Percentiles rank a stretch among this genome's conserved stretches.
Conservation (phyloP, 1,140 invertebrate species). For the Dinoponera quadriceps region DNA sequence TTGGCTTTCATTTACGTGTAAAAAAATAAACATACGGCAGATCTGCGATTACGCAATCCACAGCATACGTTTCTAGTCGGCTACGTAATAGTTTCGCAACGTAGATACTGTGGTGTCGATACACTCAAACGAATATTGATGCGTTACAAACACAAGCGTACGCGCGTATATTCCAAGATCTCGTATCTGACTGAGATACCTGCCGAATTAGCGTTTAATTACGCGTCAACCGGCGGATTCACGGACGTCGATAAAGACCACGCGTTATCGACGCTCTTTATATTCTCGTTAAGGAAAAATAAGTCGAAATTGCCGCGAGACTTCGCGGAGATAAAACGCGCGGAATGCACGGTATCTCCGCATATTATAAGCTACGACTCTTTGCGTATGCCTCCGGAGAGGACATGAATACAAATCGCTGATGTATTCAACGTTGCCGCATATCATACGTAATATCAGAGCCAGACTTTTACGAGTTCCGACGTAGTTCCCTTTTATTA, state of each 20-base stretch:
- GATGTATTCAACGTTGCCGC: no score
- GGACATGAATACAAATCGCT: no score
- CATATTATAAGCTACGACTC: no score
- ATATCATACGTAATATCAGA: no score
- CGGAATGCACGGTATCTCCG: no score
- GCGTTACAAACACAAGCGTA: neutral
- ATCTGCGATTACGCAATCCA: conserved; percentile 11
- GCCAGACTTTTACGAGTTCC: neutral
- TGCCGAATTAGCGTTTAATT: neutral
- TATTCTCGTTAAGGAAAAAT: neutral
- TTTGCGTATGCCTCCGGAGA: no score
- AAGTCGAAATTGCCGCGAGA: neutral
- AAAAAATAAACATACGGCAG: neutral
- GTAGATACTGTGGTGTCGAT: neutral
- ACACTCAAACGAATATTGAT: neutral
- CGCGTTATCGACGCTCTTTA: neutral
- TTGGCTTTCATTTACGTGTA: conserved; percentile 13
- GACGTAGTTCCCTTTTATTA: neutral
- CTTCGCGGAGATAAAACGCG: neutral
- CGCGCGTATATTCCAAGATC: neutral
- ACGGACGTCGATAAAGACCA: neutral
- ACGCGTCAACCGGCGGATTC: neutral
- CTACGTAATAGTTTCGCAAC: conserved; percentile 2
- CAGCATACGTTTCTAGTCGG: conserved; percentile 11
- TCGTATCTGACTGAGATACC: neutral